Evolutionary conservation across 2,113 vertebrate genomes (phyloP).

Genomic region (Felis catus): DNA sequence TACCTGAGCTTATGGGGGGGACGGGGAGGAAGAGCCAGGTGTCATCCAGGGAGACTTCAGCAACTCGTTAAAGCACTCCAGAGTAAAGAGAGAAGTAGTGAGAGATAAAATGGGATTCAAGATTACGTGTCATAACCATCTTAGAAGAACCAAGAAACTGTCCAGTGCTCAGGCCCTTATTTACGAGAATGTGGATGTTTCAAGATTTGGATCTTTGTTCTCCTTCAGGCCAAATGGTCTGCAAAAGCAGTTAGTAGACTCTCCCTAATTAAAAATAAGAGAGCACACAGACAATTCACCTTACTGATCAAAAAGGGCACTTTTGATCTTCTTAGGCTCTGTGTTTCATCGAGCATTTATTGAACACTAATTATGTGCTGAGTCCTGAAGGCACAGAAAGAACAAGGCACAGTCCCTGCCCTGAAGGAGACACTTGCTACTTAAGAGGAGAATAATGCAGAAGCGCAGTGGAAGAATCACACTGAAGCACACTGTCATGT

Average conservation of each 20-base stretch:
- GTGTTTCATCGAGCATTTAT: background rate
- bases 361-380: background rate
- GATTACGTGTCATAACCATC: background rate
- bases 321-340: background rate
- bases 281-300: background rate
- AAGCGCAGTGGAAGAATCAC: background rate
- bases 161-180: background rate
- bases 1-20: background rate
- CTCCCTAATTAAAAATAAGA: background rate
- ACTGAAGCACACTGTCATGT: background rate
- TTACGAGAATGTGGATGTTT: background rate
- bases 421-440: background rate
- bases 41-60: background rate
- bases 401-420: background rate
- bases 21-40: background rate
- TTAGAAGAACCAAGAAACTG: background rate
- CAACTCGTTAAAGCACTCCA: background rate
- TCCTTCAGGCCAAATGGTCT: background rate
- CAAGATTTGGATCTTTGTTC: background rate
- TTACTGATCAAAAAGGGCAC: background rate
- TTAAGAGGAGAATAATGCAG: background rate
- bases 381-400: background rate
- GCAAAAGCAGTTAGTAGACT: background rate
- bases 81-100: background rate
- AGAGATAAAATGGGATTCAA: background rate